These are phyloP conservation scores for Bergia puertoricense DNA, from an alignment of 92 coral and sea anemone species.

Conservation along the genomic window DNA sequence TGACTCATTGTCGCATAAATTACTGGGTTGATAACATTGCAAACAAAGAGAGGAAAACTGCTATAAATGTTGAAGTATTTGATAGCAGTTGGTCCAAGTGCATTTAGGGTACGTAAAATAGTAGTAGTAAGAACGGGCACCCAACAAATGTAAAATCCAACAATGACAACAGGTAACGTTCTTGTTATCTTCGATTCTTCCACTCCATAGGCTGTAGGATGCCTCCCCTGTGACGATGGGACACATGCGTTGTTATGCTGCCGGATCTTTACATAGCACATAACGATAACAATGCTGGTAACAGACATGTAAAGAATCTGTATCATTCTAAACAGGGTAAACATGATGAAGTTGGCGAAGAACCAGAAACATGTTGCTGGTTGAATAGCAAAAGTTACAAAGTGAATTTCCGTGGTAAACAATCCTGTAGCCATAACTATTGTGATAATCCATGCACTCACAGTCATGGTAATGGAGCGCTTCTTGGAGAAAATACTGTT, in stretches of 20 bases:
- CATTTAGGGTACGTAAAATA: background rate
- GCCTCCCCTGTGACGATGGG: background rate
- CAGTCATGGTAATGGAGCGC: background rate
- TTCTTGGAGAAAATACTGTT: background rate
- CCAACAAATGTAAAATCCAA: background rate
- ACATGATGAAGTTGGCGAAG: background rate
- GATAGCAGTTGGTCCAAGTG: background rate
- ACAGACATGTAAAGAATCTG: background rate
- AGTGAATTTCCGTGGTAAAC: background rate
- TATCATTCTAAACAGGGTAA: background rate
- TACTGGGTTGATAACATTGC: slow-evolving; percentile 7
- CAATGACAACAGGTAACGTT: background rate
- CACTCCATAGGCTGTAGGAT: background rate
- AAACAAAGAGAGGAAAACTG: background rate
- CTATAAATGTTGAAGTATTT: background rate
- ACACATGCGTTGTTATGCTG: background rate
- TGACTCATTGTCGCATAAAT: slow-evolving; percentile 1
- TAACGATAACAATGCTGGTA: background rate
- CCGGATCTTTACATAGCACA: slow-evolving; percentile 2
- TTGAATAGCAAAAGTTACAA: background rate
- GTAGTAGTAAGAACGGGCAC: background rate
- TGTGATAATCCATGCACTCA: background rate
- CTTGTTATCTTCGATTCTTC: background rate
- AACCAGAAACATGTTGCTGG: background rate
- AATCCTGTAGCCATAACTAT: background rate